Evolutionary conservation across 2,888 invertebrate genomes (phyloP), one percentile per base, ranked within the genome.

Genomic region (Dromius quadrimaculatus): DNA sequence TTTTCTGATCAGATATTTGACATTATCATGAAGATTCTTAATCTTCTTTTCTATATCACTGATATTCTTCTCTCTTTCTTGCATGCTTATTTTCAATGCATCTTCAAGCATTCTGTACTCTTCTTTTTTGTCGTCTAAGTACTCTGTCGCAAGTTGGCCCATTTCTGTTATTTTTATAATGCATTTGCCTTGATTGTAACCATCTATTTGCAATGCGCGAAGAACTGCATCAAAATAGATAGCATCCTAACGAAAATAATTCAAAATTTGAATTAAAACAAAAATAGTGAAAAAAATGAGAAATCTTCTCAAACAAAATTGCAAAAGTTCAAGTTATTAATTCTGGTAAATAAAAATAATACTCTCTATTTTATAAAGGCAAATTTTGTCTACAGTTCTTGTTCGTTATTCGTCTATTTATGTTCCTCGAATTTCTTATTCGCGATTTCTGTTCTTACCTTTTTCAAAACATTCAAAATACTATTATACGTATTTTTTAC

Each of bases 381-480:
- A n/a, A n/a, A n/a, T n/a, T n/a, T n/a, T n/a, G n/a, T n/a, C n/a
- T n/a, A n/a, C n/a, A n/a, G n/a, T n/a, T n/a, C n/a, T n/a, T n/a
- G n/a, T n/a, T n/a, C n/a, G n/a, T n/a, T n/a, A n/a, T n/a, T n/a
- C n/a, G n/a, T n/a, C n/a, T n/a, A n/a, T n/a, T n/a, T n/a, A n/a
- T n/a, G n/a, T n/a, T n/a, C n/a, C n/a, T n/a, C n/a, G n/a, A n/a
- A n/a, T n/a, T n/a, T n/a, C n/a, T n/a, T n/a, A n/a, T n/a, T n/a
- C n/a, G 34, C 2, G 34, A n/a, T 34, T 36, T 3, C 11, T 36
- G 2, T 11, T 3, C 1, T 71, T 79, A 88, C 89, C 84, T 88
- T 88, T 79, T 87, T 87, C 65, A 90, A 81, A 71, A 89, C 87
- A 34, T 86, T 85, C 61, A 89, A 79, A 76, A 90, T 88, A 76